phyloP scores from a whole-genome alignment of 2,888 invertebrate genomes.

The Euclidia mi region DNA sequence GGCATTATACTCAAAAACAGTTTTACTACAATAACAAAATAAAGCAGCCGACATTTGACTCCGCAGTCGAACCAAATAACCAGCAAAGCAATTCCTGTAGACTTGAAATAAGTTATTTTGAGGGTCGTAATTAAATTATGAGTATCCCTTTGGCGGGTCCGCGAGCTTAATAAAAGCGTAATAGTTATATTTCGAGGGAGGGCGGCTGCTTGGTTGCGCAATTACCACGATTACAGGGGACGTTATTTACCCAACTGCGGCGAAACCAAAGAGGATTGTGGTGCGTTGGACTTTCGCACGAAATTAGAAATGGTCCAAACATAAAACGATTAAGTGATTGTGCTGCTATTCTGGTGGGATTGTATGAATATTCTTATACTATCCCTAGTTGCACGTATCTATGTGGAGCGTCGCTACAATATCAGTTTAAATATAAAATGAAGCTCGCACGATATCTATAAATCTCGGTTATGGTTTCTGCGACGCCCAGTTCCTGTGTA shows the following conservation, averaged over 20 bases:
- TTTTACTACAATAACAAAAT: slow-evolving; percentile 47
- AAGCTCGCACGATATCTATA: not conserved
- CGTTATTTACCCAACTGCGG: slow-evolving; percentile 62
- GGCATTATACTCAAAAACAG: slow-evolving; percentile 25
- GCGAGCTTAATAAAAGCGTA: slow-evolving; percentile 87
- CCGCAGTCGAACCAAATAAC: slow-evolving; percentile 63
- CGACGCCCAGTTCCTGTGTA: slow-evolving; percentile 2
- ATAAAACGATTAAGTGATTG: slow-evolving; percentile 18
- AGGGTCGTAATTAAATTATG: slow-evolving; percentile 86
- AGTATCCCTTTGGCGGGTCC: slow-evolving; percentile 84
- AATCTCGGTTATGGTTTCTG: slow-evolving; percentile 4
- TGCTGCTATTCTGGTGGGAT: not conserved
- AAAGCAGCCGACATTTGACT: slow-evolving; percentile 51
- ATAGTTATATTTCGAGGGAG: slow-evolving; percentile 84
- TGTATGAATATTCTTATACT: not conserved
- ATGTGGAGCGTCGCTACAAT: not conserved
- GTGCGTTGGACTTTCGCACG: slow-evolving; percentile 33
- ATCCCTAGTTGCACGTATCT: not conserved
- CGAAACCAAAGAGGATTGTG: slow-evolving; percentile 52
- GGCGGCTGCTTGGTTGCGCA: slow-evolving; percentile 75
- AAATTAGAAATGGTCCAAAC: slow-evolving; percentile 30
- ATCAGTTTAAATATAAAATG: not conserved
- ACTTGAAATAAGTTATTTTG: slow-evolving; percentile 76
- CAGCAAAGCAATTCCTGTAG: slow-evolving; percentile 65
- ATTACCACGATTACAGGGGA: slow-evolving; percentile 69